A percentile compares a stretch with the other conserved stretches of the same genome.
Conservation (phyloP, 2,797 vertebrate genomes). For the Hafferia zeledoni region DNA sequence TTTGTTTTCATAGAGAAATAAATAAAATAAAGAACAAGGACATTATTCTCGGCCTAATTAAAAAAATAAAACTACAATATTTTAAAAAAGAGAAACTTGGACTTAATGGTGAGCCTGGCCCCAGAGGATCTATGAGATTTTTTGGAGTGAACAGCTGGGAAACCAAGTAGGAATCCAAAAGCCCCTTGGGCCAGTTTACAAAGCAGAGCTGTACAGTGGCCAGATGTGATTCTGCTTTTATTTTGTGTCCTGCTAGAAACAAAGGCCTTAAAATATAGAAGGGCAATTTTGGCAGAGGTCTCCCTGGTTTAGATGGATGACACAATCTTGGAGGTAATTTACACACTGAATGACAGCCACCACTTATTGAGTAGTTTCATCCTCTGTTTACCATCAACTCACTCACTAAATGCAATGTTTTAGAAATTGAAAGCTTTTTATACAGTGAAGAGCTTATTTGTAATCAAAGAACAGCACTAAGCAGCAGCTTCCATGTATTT, state of each 20-base stretch:
- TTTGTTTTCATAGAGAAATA: neutral
- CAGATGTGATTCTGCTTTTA: neutral
- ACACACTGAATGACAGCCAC: neutral
- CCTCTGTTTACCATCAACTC: neutral
- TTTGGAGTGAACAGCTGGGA: constrained; percentile 72
- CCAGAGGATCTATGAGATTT: constrained; percentile 72
- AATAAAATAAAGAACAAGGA: neutral
- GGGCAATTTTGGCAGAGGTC: constrained; percentile 69
- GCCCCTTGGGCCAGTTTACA: neutral
- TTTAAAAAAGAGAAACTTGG: constrained; percentile 74
- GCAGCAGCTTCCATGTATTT: too few species aligned
- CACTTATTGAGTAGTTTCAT: neutral
- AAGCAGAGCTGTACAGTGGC: neutral
- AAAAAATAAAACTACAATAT: neutral
- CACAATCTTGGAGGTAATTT: constrained; percentile 68
- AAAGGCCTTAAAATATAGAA: constrained; percentile 73
- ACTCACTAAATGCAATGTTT: neutral
- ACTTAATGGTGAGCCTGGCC: constrained; percentile 70
- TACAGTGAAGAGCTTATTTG: neutral
- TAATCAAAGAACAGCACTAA: neutral
- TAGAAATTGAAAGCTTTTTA: neutral
- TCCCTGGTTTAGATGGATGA: constrained; percentile 73
- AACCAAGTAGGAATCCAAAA: constrained; percentile 60
- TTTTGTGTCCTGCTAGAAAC: constrained; percentile 50
- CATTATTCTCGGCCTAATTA: neutral